Evolutionary conservation across 92 coral and sea anemone genomes (phyloP).

Genomic region (Siderastrea radians): DNA sequence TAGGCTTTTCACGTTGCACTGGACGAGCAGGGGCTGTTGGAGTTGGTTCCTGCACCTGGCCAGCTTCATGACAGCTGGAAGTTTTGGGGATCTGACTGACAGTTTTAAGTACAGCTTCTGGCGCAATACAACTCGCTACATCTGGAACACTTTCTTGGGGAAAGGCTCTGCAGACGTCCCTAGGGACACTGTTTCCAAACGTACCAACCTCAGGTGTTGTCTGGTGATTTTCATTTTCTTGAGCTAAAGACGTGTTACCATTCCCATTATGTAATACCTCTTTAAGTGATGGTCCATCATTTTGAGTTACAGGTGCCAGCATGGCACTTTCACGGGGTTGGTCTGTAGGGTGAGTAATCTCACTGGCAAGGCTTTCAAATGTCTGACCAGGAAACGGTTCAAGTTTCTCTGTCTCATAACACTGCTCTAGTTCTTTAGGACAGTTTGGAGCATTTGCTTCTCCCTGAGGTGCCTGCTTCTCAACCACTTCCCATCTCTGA

Average conservation of each 20-base stretch:
- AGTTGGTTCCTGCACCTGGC: conserved; percentile 1
- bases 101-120: conserved; percentile 11
- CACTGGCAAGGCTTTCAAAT: conserved; percentile 11
- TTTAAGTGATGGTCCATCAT: background rate
- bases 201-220: background rate
- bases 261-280: background rate
- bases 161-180: background rate
- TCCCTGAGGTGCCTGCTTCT: background rate
- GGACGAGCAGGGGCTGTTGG: conserved; percentile 11
- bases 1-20: conserved; percentile 17
- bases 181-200: background rate
- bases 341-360: background rate
- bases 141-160: background rate
- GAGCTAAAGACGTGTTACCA: background rate
- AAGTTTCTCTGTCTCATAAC: background rate
- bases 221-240: background rate
- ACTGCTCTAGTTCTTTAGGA: conserved; percentile 1
- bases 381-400: background rate
- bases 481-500: background rate
- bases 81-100: background rate
- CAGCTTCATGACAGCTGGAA: background rate
- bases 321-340: background rate
- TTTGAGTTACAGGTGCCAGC: background rate
- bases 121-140: background rate
- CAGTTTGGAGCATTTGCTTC: background rate